A percentile compares a stretch with the other conserved stretches of the same genome.
phyloP scores from a whole-genome alignment of 1,140 invertebrate genomes.

The Drosophila neocordata region DNA sequence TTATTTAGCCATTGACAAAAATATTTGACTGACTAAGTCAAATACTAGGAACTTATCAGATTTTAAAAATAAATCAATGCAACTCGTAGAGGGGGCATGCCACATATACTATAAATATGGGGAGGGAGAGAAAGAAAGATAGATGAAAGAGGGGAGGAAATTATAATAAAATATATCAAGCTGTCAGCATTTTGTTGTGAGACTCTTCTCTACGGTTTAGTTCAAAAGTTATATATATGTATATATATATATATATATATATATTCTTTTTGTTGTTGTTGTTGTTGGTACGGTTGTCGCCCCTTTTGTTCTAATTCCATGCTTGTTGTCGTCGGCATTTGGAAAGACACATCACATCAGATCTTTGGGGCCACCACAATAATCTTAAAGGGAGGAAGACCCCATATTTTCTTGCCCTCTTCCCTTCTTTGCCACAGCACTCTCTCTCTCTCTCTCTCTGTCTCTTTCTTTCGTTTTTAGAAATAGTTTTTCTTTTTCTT shows the following conservation, averaged over 20 bases:
- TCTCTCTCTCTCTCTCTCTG: too few species aligned
- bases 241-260: too few species aligned
- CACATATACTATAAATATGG: slow-evolving; percentile 26
- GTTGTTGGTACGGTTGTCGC: slow-evolving; percentile 31
- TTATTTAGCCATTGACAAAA: slow-evolving; percentile 57
- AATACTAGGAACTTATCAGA: slow-evolving; percentile 54
- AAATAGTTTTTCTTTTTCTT: slow-evolving; percentile 54
- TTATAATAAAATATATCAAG: slow-evolving; percentile 82
- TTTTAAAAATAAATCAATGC: slow-evolving; percentile 79
- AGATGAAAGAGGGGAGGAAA: slow-evolving; percentile 33
- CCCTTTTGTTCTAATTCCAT: slow-evolving; percentile 62
- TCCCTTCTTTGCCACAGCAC: slow-evolving; percentile 23
- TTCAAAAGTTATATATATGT: neutral
- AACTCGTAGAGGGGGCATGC: slow-evolving; percentile 30
- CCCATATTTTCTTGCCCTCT: too few species aligned
- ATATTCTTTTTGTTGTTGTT: neutral
- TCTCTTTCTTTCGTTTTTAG: slow-evolving; percentile 20
- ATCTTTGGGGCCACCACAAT: slow-evolving; percentile 72
- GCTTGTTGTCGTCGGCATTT: slow-evolving; percentile 65
- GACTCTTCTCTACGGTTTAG: slow-evolving; percentile 23
- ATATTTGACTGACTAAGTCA: slow-evolving; percentile 38
- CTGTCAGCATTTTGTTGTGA: slow-evolving; percentile 72
- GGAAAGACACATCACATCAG: slow-evolving; percentile 41
- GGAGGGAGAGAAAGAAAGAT: neutral
- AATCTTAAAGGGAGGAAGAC: slow-evolving; percentile 50